A percentile compares a stretch with the other conserved stretches of the same genome.
Evolutionary conservation across 2,113 vertebrate genomes (phyloP).

Genomic region (Nanorana parkeri): DNA sequence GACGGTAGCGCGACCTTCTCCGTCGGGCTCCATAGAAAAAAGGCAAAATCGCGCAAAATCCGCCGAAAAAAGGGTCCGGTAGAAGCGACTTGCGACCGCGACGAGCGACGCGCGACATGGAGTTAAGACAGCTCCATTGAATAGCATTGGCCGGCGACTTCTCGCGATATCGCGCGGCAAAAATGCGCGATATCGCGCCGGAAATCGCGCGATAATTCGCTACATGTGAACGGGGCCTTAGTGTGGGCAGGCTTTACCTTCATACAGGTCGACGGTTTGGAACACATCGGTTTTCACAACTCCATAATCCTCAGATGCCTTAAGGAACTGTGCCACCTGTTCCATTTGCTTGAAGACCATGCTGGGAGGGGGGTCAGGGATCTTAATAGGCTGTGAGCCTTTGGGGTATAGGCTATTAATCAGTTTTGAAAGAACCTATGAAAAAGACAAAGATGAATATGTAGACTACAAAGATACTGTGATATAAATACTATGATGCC

Average conservation of each 20-base stretch:
- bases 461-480: background rate
- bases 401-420: slow-evolving; percentile 86
- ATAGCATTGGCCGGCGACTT: too few species aligned
- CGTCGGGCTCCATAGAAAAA: too few species aligned
- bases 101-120: too few species aligned
- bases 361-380: slow-evolving; percentile 78
- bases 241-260: slow-evolving; percentile 75
- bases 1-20: too few species aligned
- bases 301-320: slow-evolving; percentile 87
- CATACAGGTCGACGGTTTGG: slow-evolving; percentile 97
- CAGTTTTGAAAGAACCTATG: slow-evolving; percentile 86
- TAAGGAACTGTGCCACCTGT: slow-evolving; percentile 95
- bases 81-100: too few species aligned
- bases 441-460: background rate
- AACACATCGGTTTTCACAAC: slow-evolving; percentile 95
- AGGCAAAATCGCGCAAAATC: too few species aligned
- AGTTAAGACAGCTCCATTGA: too few species aligned
- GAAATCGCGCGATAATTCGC: too few species aligned
- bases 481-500: background rate
- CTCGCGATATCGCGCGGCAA: too few species aligned
- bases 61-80: too few species aligned
- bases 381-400: slow-evolving; percentile 85
- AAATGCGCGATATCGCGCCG: too few species aligned
- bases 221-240: too few species aligned
- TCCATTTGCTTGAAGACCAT: slow-evolving; percentile 99